Base-by-base conservation (phyloP, 1,140 invertebrate genomes). In the Saccostrea glomerata region DNA sequence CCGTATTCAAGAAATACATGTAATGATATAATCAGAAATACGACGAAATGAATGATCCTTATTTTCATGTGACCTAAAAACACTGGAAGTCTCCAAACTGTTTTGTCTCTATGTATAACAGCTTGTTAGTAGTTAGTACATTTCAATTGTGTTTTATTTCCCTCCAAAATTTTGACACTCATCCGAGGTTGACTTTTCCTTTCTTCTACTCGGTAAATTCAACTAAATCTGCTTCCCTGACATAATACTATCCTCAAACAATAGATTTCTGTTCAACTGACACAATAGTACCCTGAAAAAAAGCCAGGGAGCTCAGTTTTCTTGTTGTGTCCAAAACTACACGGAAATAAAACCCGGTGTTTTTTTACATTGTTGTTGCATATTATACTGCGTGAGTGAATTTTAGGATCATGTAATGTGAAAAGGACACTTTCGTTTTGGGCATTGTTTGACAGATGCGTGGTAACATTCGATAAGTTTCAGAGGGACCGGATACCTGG, bases 371-470 rank as follows among this genome's bases (percentile, higher is more conserved):
- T 77, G 23, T 77, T 77, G 70, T 77, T 77, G 70, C 70, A 77
- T 77, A 25, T 25, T 25, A 36, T 36, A 15, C 70, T 73, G 70
- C 25, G 30, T 30, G 70, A 77, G 25, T 30, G 70, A 77, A 15
- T n/a, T 66, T 77, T 11, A 36, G 70, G 15, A 25, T 30, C 70
- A 77, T 63, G 30, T 77, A 13, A 30, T 77, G 23, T 77, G 70
- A 77, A 36, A 36, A 77, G 25, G 70, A 77, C 70, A 77, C 70
- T 77, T 77, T 77, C 70, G 30, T 77, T 77, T 77, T 25, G 66
- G 66, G 66, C 66, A 73, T 23, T 36, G 70, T 23, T 77, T 12
- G 23, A 30, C 15, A 30, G 13, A 77, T 77, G 70, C 70, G 70
- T 77, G 70, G 15, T 30, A 77, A 30, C 70, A 77, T 36, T 77